Evolutionary conservation across 1,140 invertebrate genomes (phyloP), one percentile per base, ranked within the genome.

Genomic region (Pinna nobilis): DNA sequence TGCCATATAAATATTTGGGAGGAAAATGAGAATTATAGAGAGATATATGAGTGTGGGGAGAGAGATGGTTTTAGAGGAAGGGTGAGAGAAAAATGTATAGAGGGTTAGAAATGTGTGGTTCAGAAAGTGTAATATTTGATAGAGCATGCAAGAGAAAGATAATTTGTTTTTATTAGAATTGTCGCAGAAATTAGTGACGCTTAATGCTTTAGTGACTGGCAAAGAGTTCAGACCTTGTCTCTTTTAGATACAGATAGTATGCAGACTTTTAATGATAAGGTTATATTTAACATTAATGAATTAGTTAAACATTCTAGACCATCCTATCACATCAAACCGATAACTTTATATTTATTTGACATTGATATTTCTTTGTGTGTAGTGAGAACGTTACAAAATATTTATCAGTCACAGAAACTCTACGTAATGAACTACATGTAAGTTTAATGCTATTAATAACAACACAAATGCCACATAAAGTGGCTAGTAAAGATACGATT

Each of bases 141-240:
- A n/a, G n/a, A n/a, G n/a, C n/a, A n/a, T n/a, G n/a, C n/a, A n/a
- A n/a, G n/a, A n/a, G n/a, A n/a, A n/a, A n/a, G 33, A 60, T 30
- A 3, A 37, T 37, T 50, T 65, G 28, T 18, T 47, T 32, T 65
- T 65, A 32, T 33, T 50, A 50, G 20, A 50, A 3, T 28, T 65
- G 18, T 28, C 63, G 5, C 47, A 65, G 18, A 65, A 65, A 65
- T 33, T 65, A 50, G 63, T 41, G 11, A 65, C 23, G 2, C 20
- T 64, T 9, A 25, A 47, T 5, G n/a, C 35, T 15, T 13, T 64
- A 7, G 9, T 64, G n/a, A 64, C 30, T 37, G 61, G 49, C 61
- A 64, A 30, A 64, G 61, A 47, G 30, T 25, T 64, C 61, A 64
- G 23, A 64, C 61, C 2, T 7, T 64, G 3, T n/a, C 32, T 28